phyloP scores from a whole-genome alignment of 2,113 vertebrate species.

The Alaudala cheleensis region DNA sequence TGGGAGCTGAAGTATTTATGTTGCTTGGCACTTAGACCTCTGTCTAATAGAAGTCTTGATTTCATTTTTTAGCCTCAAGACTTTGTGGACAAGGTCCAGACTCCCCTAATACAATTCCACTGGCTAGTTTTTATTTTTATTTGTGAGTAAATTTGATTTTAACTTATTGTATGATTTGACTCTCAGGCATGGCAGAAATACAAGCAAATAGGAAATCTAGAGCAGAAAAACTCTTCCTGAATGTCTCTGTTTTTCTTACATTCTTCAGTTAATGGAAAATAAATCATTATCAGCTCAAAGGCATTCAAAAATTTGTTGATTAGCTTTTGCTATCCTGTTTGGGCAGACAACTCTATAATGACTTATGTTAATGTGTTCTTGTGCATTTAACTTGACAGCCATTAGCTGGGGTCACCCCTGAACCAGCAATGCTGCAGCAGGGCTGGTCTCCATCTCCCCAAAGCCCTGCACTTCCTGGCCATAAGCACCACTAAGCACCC shows the following conservation, averaged over 20 bases:
- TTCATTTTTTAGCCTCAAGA: not conserved
- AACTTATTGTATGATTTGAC: not conserved
- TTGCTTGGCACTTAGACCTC: not conserved
- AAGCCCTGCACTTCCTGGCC: fast-evolving
- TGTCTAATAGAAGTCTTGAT: not conserved
- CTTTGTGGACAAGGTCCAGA: not conserved
- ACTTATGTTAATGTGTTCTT: not conserved
- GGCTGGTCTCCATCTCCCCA: no score
- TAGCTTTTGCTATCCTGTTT: not conserved
- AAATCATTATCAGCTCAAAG: not conserved
- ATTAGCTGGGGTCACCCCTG: not conserved
- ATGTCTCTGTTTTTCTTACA: not conserved
- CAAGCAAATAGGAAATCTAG: not conserved
- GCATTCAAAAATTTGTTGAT: not conserved
- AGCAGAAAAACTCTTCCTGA: not conserved
- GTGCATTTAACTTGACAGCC: not conserved
- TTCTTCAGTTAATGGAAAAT: not conserved
- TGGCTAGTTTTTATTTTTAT: not conserved
- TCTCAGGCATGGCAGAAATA: not conserved
- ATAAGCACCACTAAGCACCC: fast-evolving
- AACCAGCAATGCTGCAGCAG: fast-evolving
- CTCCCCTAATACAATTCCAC: not conserved
- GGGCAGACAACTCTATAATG: not conserved
- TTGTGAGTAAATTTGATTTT: not conserved
- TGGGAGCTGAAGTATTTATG: not conserved